Evolutionary conservation across 2,797 vertebrate genomes (phyloP), one percentile per base, ranked within the genome.

Genomic region (Schizopygopsis malacanthus): DNA sequence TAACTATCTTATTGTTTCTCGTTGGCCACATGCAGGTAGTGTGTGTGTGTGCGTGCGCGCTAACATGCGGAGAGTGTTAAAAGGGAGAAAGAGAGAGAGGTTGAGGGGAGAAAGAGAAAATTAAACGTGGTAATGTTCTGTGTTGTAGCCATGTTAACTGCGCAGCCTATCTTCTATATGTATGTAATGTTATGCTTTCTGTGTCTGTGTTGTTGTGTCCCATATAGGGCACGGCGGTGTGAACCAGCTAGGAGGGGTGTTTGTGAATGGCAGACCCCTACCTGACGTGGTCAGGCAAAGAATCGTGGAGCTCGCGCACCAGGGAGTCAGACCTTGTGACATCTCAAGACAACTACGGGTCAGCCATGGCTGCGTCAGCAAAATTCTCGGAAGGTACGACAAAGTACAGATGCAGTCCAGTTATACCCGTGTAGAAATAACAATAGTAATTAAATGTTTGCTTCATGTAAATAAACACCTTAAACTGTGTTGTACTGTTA

Each of bases 201-300:
- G 92, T 95, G 91, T 95, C 94, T 94, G 93, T 93, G 94, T 92
- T 95, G 95, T 96, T 97, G 95, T 97, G 89, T 96, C 96, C 97
- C 97, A 97, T 97, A 97, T 96, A 99, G 98, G 98, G 96, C 98
- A 99, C 94, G 98, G 98, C 96, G 98, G 98, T 96, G 97, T 99
- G 94, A 99, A 99, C 96, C 98, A 99, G 97, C 97, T 99, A 92
- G 98, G 98, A 91, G 98, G 98, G 96, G 98, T 98, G 96, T 99
- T 99, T 96, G 98, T 99, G 94, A 99, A 99, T 95, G 98, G 98
- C 95, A 97, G 98, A 95, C 98, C 98, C 93, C 97, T 99, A 91
- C 98, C 98, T 92, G 98, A 99, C 93, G 98, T 99, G 94, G 98
- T 99, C 93, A 95, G 98, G 95, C 98, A 99, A 94, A 96, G 98